These are phyloP conservation scores for Xiphydria camelus DNA, from an alignment of 2,888 invertebrate species.

Conservation along the genomic window DNA sequence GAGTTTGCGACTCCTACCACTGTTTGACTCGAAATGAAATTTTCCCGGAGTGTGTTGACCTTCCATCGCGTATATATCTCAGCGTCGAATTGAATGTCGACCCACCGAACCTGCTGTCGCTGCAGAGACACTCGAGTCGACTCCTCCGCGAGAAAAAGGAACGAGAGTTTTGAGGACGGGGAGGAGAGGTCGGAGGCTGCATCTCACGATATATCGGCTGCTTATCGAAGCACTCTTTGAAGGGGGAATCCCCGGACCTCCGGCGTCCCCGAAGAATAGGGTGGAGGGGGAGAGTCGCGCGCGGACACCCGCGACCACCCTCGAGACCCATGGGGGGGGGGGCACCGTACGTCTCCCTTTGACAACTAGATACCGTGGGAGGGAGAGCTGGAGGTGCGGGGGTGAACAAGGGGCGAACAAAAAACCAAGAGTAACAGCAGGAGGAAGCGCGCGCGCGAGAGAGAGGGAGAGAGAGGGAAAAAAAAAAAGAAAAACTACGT, in stretches of 20 bases:
- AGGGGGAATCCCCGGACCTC: background rate
- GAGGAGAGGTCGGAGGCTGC: background rate
- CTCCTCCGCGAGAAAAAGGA: background rate
- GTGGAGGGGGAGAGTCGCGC: no score
- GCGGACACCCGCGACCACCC: no score
- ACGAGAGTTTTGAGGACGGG: background rate
- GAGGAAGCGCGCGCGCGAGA: conserved; percentile 16
- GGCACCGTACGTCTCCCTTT: conserved; percentile 46
- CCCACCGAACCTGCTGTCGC: no score
- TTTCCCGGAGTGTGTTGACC: no score
- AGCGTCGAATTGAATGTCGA: no score
- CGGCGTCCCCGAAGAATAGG: conserved; percentile 22
- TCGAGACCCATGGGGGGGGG: no score
- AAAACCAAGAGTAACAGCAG: conserved; percentile 9
- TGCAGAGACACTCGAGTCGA: no score
- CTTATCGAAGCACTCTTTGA: conserved; percentile 40
- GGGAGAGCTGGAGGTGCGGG: conserved; percentile 9
- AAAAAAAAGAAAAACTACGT: conserved; percentile 18
- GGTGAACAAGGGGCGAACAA: conserved; percentile 31
- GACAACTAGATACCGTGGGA: conserved; percentile 40
- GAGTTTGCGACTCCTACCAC: no score
- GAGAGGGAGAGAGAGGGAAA: conserved; percentile 9
- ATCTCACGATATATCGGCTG: conserved; percentile 35
- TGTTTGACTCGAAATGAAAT: no score
- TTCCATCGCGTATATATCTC: no score